Conservation (phyloP, 2,888 invertebrate species). For the Drosophila nr. medialis region DNA sequence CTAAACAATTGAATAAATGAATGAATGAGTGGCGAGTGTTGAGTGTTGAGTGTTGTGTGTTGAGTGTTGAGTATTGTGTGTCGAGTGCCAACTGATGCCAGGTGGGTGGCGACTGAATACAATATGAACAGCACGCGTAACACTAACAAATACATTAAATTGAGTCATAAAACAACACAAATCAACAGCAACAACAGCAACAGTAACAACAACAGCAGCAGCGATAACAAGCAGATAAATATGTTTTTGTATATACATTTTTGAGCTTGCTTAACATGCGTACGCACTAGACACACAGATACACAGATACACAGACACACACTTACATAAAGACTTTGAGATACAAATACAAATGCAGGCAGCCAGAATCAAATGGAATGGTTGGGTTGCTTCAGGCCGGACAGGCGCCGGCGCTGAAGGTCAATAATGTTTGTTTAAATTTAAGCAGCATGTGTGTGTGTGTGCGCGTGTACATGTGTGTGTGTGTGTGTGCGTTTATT, state of each 20-base stretch:
- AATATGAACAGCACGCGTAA: constrained; percentile 61
- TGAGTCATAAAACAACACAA: constrained; percentile 72
- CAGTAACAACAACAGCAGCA: background rate
- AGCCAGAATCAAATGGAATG: constrained; percentile 25
- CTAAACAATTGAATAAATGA: constrained; percentile 29
- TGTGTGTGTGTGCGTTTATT: constrained; percentile 18
- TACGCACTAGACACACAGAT: constrained; percentile 37
- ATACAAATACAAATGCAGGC: constrained; percentile 42
- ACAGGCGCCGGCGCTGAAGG: constrained; percentile 62
- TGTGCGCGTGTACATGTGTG: constrained; percentile 11
- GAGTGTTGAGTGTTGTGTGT: constrained; percentile 17
- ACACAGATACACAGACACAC: constrained; percentile 3
- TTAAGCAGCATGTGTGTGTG: constrained; percentile 47
- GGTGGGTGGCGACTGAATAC: constrained; percentile 58
- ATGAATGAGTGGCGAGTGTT: constrained; percentile 25
- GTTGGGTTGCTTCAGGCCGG: constrained; percentile 25
- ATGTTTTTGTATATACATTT: constrained; percentile 51
- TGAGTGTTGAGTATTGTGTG: constrained; percentile 10
- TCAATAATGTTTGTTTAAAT: constrained; percentile 76
- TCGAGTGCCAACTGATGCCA: background rate
- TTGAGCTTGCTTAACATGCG: constrained; percentile 58
- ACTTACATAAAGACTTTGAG: constrained; percentile 5
- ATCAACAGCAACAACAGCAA: constrained; percentile 22
- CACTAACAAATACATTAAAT: constrained; percentile 68
- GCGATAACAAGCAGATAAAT: constrained; percentile 66